These are phyloP conservation scores for Caenorhabditis inopinata DNA, from an alignment of 1,140 invertebrate species.

Conservation along the genomic window DNA sequence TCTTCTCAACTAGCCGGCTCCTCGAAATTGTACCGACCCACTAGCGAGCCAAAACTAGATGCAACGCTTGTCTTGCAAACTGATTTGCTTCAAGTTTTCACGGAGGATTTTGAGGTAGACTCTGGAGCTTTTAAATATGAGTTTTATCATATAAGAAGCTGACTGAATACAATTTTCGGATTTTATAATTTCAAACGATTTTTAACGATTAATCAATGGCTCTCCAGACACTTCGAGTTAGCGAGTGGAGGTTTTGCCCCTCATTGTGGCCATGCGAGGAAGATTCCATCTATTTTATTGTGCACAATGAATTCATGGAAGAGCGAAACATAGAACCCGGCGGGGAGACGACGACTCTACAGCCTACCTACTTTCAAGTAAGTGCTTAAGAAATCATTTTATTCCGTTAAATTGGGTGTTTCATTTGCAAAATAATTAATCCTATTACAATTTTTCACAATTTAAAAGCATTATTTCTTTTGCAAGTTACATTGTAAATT, in stretches of 20 bases:
- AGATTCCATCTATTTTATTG: conserved; percentile 7
- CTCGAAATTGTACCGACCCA: background rate
- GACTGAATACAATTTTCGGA: too few relatives aligned
- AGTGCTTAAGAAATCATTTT: too few relatives aligned
- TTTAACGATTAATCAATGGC: too few relatives aligned
- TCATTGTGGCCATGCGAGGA: conserved; percentile 17
- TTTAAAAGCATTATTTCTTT: too few relatives aligned
- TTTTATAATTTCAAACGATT: too few relatives aligned
- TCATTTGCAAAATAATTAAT: too few relatives aligned
- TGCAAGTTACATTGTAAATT: too few relatives aligned
- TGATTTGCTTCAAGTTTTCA: background rate
- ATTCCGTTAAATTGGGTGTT: too few relatives aligned
- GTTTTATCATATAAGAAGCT: background rate
- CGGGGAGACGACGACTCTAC: background rate
- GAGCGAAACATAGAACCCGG: background rate
- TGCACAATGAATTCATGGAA: conserved; percentile 24
- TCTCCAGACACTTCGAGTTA: background rate
- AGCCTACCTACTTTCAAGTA: conserved; percentile 8
- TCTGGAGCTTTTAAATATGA: background rate
- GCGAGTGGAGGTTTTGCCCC: conserved; percentile 14
- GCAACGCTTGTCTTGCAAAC: background rate
- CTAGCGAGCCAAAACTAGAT: conserved; percentile 18
- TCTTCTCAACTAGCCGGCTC: conserved; percentile 11
- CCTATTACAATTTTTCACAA: too few relatives aligned
- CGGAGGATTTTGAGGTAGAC: background rate